These are phyloP conservation scores for Xenopus petersii DNA, from an alignment of 2,797 vertebrate species.

Conservation along the genomic window DNA sequence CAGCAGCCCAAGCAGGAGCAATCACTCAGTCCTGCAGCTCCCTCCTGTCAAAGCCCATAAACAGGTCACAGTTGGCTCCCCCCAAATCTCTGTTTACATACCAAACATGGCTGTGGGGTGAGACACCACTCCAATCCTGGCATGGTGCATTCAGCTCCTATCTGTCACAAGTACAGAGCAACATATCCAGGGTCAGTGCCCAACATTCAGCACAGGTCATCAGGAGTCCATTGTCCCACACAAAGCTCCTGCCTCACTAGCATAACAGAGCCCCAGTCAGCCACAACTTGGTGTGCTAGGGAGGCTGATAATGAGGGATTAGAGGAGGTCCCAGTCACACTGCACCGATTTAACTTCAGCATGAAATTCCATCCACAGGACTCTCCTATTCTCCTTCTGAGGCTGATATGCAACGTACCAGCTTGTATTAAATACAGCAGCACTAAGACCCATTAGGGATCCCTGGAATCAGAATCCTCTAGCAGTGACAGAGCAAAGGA, in stretches of 20 bases:
- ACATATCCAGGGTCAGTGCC: background rate
- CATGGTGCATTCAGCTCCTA: slow-evolving; percentile 8
- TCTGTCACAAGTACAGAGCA: background rate
- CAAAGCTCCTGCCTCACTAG: background rate
- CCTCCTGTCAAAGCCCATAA: slow-evolving; percentile 21
- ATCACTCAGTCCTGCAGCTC: too few relatives aligned
- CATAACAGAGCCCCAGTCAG: background rate
- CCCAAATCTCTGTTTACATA: background rate
- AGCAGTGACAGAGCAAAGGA: background rate
- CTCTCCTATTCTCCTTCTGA: background rate
- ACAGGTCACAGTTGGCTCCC: slow-evolving; percentile 7
- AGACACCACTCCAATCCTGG: background rate
- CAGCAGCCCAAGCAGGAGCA: background rate
- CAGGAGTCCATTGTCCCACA: slow-evolving; percentile 5
- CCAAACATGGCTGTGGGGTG: background rate
- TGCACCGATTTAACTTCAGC: slow-evolving; percentile 13
- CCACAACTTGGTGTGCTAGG: slow-evolving; percentile 6
- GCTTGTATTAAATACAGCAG: background rate
- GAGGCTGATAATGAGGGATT: background rate
- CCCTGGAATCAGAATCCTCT: background rate
- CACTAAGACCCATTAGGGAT: background rate
- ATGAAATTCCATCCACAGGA: background rate
- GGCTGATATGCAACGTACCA: background rate
- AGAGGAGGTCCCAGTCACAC: slow-evolving; percentile 29
- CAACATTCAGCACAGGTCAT: background rate